Evolutionary conservation across 2,888 invertebrate species (phyloP), one percentile per base, ranked within the genome.

Genomic region (Drosophila formosana): DNA sequence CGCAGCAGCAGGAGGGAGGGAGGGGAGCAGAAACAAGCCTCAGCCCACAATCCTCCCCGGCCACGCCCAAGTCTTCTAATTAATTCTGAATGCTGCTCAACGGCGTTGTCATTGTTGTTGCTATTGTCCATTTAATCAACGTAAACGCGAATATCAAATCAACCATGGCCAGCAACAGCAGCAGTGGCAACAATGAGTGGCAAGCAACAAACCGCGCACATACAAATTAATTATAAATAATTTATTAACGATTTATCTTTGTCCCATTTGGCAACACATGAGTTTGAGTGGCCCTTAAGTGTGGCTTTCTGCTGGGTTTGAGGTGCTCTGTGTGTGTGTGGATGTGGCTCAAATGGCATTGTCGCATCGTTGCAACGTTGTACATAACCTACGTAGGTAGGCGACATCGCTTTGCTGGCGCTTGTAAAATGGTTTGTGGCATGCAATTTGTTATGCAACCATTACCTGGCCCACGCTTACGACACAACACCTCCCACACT

Each of bases 221-320:
- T 83, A 83, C 86, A 80, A 87, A 87, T 88, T 89, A 86, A 86
- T 87, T 87, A 86, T 89, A 86, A 89, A 87, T 89, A 89, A 89
- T 86, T 89, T 87, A 89, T 89, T 88, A 82, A 88, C 83, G 86
- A 87, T 87, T 87, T 86, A 86, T 86, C 86, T 78, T 74, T 85
- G 86, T 88, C 75, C 78, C 68, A 72, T 79, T 75, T 74, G 79
- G 78, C 77, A 80, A 78, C 84, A 86, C 76, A 72, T 81, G 75
- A 62, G 81, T 74, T 83, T 83, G 78, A 68, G 82, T 61, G 26
- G 47, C 9, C 43, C 62, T 26, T 18, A 30, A 43, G 50, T 50
- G 51, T 50, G 50, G 47, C 65, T 34, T 26, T 9, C 11, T 5
- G 4, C 46, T 64, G 46, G 41, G 11, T 4, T 4, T 28, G 28